phyloP scores from a whole-genome alignment of 2,888 invertebrate genomes.

The Anaspis maculata region DNA sequence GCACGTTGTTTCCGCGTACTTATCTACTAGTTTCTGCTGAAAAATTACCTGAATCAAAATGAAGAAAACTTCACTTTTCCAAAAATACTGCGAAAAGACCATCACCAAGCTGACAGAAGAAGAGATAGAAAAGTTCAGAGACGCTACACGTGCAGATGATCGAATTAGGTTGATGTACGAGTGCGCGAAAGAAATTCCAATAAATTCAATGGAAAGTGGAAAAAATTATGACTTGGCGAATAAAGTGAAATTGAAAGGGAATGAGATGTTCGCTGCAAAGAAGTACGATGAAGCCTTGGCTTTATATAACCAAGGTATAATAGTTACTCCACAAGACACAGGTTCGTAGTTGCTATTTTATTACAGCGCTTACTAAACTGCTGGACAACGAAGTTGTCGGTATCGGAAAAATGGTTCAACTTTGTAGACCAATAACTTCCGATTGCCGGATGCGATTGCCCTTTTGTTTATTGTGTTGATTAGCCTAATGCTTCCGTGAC shows the following conservation, averaged over 20 bases:
- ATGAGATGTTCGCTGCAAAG: conserved; percentile 61
- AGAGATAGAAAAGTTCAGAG: conserved; percentile 55
- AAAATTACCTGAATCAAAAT: too few relatives aligned
- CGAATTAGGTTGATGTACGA: conserved; percentile 55
- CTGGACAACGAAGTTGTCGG: too few relatives aligned
- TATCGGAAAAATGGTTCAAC: too few relatives aligned
- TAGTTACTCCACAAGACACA: conserved; percentile 57
- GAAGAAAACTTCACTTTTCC: conserved; percentile 38
- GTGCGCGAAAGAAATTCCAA: conserved; percentile 34
- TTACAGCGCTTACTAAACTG: too few relatives aligned
- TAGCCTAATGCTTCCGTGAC: too few relatives aligned
- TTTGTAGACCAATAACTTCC: too few relatives aligned
- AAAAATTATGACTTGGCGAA: conserved; percentile 55
- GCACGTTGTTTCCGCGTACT: too few relatives aligned
- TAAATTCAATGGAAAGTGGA: conserved; percentile 38
- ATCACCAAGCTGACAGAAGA: conserved; percentile 42
- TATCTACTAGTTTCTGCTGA: too few relatives aligned
- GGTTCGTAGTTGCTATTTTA: conserved; percentile 41
- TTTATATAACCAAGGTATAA: conserved; percentile 61
- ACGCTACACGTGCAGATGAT: conserved; percentile 54
- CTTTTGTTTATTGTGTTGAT: too few relatives aligned
- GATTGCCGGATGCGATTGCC: too few relatives aligned
- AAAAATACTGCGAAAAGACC: conserved; percentile 53
- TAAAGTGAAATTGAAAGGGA: conserved; percentile 63
- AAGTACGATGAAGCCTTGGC: conserved; percentile 61